A percentile compares a stretch with the other conserved stretches of the same genome.
phyloP scores from a whole-genome alignment of 2,888 invertebrate species.

The Brachycybe producta region DNA sequence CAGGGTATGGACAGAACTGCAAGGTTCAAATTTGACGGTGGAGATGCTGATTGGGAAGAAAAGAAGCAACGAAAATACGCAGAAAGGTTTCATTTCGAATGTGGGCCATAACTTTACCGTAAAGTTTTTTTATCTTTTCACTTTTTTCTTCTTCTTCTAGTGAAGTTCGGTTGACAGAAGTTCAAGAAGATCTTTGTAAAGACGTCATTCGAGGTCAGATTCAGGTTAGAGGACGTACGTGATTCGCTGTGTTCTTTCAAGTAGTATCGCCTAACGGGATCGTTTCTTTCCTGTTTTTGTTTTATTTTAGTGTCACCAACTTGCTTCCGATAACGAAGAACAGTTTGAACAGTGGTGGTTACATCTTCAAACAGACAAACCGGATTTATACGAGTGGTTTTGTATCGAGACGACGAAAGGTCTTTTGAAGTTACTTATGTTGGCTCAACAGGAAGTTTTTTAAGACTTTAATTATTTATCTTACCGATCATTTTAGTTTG shows the following conservation, averaged over 20 bases:
- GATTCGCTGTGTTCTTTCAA: neutral
- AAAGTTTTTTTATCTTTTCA: neutral
- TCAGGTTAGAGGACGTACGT: slow-evolving; percentile 35
- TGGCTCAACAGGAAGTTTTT: neutral
- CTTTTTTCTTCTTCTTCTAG: slow-evolving; percentile 33
- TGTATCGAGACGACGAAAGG: slow-evolving; percentile 59
- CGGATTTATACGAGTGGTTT: slow-evolving; percentile 56
- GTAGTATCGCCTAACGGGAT: slow-evolving; percentile 17
- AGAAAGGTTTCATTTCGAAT: slow-evolving; percentile 38
- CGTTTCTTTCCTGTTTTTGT: slow-evolving; percentile 10
- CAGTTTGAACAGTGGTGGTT: slow-evolving; percentile 82
- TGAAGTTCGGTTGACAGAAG: slow-evolving; percentile 79
- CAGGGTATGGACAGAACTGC: slow-evolving; percentile 66
- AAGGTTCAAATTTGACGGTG: slow-evolving; percentile 82
- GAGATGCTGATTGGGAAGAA: slow-evolving; percentile 88
- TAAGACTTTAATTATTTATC: slow-evolving; percentile 6
- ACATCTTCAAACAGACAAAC: slow-evolving; percentile 45
- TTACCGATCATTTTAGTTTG: slow-evolving; percentile 42
- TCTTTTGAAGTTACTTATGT: slow-evolving; percentile 16
- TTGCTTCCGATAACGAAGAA: slow-evolving; percentile 70
- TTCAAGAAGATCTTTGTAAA: slow-evolving; percentile 72
- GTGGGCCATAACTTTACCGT: neutral
- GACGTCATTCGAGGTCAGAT: slow-evolving; percentile 56
- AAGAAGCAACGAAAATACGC: slow-evolving; percentile 66
- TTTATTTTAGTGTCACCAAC: slow-evolving; percentile 53